Evolutionary conservation across 2,888 invertebrate species (phyloP).

Genomic region (Hetaerina titia): DNA sequence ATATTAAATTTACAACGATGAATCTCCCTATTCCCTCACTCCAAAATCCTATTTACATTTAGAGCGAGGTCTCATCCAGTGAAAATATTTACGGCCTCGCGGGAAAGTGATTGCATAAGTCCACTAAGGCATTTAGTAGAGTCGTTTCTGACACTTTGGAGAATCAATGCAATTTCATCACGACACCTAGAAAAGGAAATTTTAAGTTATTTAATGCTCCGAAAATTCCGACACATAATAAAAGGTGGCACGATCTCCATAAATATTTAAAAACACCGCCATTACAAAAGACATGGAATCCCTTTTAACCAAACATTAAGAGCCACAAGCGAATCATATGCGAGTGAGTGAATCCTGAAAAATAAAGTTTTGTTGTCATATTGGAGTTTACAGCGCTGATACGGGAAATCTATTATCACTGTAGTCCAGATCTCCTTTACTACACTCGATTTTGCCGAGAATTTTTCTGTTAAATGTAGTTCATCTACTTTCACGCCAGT

Average conservation of each 20-base stretch:
- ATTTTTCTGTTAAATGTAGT: background rate
- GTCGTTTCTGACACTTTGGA: background rate
- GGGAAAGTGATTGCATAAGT: constrained; percentile 4
- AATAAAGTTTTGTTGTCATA: background rate
- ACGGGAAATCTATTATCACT: background rate
- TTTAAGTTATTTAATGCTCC: constrained; percentile 4
- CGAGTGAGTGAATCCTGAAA: background rate
- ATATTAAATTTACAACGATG: constrained; percentile 4
- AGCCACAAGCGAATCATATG: background rate
- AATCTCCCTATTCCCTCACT: background rate
- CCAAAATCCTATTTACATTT: background rate
- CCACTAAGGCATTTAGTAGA: background rate
- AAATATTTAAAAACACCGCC: background rate
- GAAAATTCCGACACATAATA: background rate
- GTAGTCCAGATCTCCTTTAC: background rate
- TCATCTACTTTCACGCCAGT: too few relatives aligned
- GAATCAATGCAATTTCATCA: background rate
- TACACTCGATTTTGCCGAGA: background rate
- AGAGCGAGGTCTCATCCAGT: background rate
- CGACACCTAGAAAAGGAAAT: background rate
- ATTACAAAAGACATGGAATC: constrained; percentile 10
- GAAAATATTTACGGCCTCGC: background rate
- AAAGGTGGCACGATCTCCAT: background rate
- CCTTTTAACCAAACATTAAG: background rate
- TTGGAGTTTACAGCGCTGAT: background rate